Evolutionary conservation across 1,140 invertebrate species (phyloP).

Genomic region (Zophobas morio): DNA sequence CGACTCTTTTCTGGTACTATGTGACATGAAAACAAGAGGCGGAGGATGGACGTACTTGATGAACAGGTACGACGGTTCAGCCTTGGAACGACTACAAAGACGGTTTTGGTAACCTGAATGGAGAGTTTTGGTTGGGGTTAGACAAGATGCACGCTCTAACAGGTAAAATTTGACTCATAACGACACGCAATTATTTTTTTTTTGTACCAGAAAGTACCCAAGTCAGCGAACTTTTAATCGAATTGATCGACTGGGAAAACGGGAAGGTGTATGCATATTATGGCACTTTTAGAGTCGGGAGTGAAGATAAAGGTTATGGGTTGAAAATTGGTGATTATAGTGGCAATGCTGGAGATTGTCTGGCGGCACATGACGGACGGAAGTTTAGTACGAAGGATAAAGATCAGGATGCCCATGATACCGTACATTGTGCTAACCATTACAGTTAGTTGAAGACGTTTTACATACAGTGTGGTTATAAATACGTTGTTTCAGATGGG

Average conservation of each 20-base stretch:
- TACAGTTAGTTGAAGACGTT: background rate
- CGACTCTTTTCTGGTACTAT: too few species aligned
- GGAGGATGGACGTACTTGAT: constrained; percentile 77
- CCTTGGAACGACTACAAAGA: constrained; percentile 75
- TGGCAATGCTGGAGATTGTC: constrained; percentile 78
- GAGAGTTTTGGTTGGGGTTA: constrained; percentile 69
- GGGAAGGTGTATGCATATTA: constrained; percentile 74
- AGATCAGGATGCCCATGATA: background rate
- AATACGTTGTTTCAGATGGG: background rate
- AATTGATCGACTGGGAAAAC: constrained; percentile 75
- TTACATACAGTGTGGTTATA: background rate
- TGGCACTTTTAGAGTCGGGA: constrained; percentile 76
- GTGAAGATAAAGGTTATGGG: constrained; percentile 76
- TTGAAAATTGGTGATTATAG: constrained; percentile 74
- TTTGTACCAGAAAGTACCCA: constrained; percentile 53
- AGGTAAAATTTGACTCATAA: background rate
- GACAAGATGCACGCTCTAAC: constrained; percentile 66
- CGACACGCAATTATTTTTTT: background rate
- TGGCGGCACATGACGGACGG: constrained; percentile 80
- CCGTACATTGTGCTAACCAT: background rate
- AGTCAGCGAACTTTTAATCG: constrained; percentile 71
- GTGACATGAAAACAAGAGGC: constrained; percentile 26
- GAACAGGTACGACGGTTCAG: constrained; percentile 73
- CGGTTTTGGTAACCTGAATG: constrained; percentile 68
- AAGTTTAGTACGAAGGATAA: constrained; percentile 76